Evolutionary conservation across 2,888 invertebrate species (phyloP), one percentile per base, ranked within the genome.

Genomic region (Mechanitis messenoides): DNA sequence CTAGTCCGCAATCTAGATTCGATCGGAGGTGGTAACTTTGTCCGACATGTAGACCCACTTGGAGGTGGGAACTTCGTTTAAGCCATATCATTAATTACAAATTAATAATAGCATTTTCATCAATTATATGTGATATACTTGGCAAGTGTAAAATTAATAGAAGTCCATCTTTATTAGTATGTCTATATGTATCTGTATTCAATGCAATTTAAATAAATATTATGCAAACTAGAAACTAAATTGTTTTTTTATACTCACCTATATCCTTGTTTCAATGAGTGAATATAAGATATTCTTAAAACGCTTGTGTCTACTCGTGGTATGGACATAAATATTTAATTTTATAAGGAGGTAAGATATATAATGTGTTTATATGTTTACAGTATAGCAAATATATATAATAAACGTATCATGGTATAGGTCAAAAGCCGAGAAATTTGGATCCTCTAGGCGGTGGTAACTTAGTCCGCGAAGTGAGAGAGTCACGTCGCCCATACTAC

Each of bases 1-100:
- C 74, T 90, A n/a, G 84, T 87, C 3, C 77, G 87, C 9, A 85
- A 83, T 68, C 72, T 91, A 56, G 91, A 91, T 69, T 83, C 88
- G 2, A 77, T 92, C 4, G 91, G 92, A 3, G 91, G 91, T 1
- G 88, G 87, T 28, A 91, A 92, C 74, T 81, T 91, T 31, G 83
- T 90, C 6, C 81, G 90, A 56, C 75, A 85, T 65, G 71, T 86
- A 33, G 82, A 86, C 65, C 75, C 83, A 45, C 72, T 88, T 33
- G 87, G 87, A 55, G 89, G 87, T 6, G 81, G 80, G 33, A 89
- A 89, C 75, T 75, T 89, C 60, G 79, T 87, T 56, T 84, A 76
- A 80, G 74, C 61, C 54, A 66, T 66, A 55, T 71, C 68, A 63
- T 55, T 71, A 55, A 66, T 67, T 68, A 56, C 58, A 62, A 65